A percentile compares a stretch with the other conserved stretches of the same genome.
phyloP scores from a whole-genome alignment of 2,113 vertebrate species.

The Salvelinus namaycush region DNA sequence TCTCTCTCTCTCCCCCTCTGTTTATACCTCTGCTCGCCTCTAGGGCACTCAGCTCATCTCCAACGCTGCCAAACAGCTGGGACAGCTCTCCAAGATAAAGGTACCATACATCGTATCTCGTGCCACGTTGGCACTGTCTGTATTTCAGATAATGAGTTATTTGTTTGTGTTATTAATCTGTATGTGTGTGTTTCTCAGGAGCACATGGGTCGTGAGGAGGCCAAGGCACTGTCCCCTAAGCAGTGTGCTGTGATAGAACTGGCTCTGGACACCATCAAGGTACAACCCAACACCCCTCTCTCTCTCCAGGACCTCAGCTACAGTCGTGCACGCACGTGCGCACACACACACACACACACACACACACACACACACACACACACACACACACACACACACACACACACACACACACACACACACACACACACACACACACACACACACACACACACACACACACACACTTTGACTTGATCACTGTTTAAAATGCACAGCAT shows the following conservation, averaged over 20 bases:
- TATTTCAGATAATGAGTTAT: no score
- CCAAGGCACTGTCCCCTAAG: constrained; percentile 93
- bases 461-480: neutral
- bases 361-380: no score
- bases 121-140: neutral
- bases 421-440: no score
- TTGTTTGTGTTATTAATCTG: neutral
- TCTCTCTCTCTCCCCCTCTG: constrained; percentile 28
- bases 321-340: no score
- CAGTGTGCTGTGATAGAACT: constrained; percentile 96
- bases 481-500: neutral
- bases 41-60: constrained; percentile 99
- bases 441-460: no score
- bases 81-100: constrained; percentile 97
- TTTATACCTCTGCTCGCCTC: constrained; percentile 29
- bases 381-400: no score
- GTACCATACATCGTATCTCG: constrained; percentile 59
- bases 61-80: constrained; percentile 96
- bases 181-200: constrained; percentile 73
- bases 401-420: no score
- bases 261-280: constrained; percentile 97
- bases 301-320: neutral
- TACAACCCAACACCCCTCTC: constrained; percentile 41
- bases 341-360: no score
- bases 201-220: constrained; percentile 97